These are phyloP conservation scores for Drosophila kanekoi DNA, from an alignment of 2,888 invertebrate species.

Conservation along the genomic window DNA sequence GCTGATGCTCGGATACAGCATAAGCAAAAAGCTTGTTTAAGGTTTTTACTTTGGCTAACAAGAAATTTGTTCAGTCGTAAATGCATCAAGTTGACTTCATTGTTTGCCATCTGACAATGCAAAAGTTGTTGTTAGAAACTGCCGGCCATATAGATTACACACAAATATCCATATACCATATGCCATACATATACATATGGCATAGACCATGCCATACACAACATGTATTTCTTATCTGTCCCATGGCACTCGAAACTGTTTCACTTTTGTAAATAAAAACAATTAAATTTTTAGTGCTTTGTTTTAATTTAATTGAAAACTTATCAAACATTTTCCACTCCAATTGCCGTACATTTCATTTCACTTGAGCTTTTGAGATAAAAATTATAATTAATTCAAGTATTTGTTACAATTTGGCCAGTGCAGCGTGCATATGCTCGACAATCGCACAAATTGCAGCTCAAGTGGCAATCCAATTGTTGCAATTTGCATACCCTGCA, in stretches of 20 bases:
- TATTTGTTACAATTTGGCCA: slow-evolving; percentile 25
- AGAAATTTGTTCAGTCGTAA: slow-evolving; percentile 35
- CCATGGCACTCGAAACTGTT: slow-evolving; percentile 17
- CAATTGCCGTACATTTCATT: slow-evolving; percentile 23
- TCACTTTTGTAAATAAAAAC: slow-evolving; percentile 41
- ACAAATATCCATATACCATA: slow-evolving; percentile 9
- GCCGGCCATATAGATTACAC: slow-evolving; percentile 21
- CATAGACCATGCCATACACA: not conserved
- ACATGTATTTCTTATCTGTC: slow-evolving; percentile 37
- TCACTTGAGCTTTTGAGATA: slow-evolving; percentile 34
- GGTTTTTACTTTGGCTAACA: slow-evolving; percentile 20
- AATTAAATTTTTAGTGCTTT: slow-evolving; percentile 40
- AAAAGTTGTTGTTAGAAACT: slow-evolving; percentile 28
- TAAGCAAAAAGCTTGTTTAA: slow-evolving; percentile 36
- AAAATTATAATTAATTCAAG: slow-evolving; percentile 51
- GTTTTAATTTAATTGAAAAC: slow-evolving; percentile 63
- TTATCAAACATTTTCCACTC: slow-evolving; percentile 64
- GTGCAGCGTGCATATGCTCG: slow-evolving; percentile 9
- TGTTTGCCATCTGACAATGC: slow-evolving; percentile 48
- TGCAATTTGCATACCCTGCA: slow-evolving; percentile 15
- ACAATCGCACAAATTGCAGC: slow-evolving; percentile 14
- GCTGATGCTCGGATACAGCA: slow-evolving; percentile 6
- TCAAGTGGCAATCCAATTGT: slow-evolving; percentile 26
- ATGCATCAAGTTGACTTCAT: slow-evolving; percentile 45
- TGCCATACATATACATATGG: not conserved